Percentiles rank a stretch among this genome's conserved stretches.
phyloP scores from a whole-genome alignment of 2,113 vertebrate genomes.

The Alligator mississippiensis region DNA sequence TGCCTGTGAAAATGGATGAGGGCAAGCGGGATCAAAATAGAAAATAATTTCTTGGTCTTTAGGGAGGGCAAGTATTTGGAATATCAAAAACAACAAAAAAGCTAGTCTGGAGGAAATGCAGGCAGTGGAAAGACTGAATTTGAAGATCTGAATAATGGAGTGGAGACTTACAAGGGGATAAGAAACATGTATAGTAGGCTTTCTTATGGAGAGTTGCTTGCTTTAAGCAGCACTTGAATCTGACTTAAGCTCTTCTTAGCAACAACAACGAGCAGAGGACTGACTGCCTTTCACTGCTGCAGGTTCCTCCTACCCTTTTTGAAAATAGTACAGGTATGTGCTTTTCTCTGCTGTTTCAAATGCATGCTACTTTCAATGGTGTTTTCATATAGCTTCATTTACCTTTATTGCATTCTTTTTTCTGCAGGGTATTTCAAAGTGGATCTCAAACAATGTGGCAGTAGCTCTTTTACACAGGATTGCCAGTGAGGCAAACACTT shows the following conservation, averaged over 20 bases:
- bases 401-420: too few relatives aligned
- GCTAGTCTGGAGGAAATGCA: background rate
- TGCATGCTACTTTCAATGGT: background rate
- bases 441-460: background rate
- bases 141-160: background rate
- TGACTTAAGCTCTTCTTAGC: background rate
- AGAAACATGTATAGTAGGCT: background rate
- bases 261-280: background rate
- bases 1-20: background rate
- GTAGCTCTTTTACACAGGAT: background rate
- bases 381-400: background rate
- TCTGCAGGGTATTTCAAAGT: background rate
- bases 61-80: background rate
- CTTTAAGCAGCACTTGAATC: background rate
- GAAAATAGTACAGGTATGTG: background rate
- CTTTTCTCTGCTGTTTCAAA: background rate
- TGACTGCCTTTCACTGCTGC: background rate
- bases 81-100: background rate
- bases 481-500: background rate
- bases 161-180: background rate
- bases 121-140: background rate
- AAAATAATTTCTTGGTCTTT: background rate
- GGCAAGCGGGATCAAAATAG: background rate
- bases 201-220: background rate
- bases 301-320: background rate